Evolutionary conservation across 1,140 invertebrate genomes (phyloP), one percentile per base, ranked within the genome.

Genomic region (Archivesica marissinica): DNA sequence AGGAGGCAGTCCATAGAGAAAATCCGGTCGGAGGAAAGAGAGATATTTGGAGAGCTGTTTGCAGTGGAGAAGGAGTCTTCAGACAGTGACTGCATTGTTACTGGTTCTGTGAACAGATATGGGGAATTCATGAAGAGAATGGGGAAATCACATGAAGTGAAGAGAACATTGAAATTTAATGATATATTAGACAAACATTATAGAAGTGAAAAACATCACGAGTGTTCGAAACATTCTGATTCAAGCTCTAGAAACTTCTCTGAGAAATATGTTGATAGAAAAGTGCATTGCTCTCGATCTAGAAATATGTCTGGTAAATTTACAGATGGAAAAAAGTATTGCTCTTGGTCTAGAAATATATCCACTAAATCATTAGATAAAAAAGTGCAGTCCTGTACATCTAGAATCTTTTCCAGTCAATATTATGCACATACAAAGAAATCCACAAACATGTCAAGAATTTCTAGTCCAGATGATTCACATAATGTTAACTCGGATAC

Each of bases 1-100:
- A 70, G 47, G 30, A 70, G 66, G n/a, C 66, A 39, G 15, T 70
- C 66, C 11, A 41, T 70, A 17, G 66, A 70, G 11, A n/a, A 23
- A 25, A 28, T 70, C 17, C n/a, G 30, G 11, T 3, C 66, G 2
- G 17, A 47, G 11, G 35, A 70, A 28, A 44, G 66, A 47, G 39
- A 41, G 28, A 44, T 70, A 1, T 41, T 70, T 23, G 66, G 66
- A 25, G 66, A 4, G 23, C 30, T 70, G 7, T 70, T 70, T 47
- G 23, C 66, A 11, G 39, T 70, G 2, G 66, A 70, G 23, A n/a
- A 38, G 17, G 61, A 52, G 50, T 52, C 50, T 7, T 20, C 4
- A 23, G 50, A 52, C 50, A 52, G 50, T 20, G 17, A 52, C 17
- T 20, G 17, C 17, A 20, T 52, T n/a, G 50, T 52, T 23, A 52